Percentiles rank a stretch among this genome's conserved stretches.
phyloP scores from a whole-genome alignment of 2,797 vertebrate genomes.

The Sebastes matsubarae region DNA sequence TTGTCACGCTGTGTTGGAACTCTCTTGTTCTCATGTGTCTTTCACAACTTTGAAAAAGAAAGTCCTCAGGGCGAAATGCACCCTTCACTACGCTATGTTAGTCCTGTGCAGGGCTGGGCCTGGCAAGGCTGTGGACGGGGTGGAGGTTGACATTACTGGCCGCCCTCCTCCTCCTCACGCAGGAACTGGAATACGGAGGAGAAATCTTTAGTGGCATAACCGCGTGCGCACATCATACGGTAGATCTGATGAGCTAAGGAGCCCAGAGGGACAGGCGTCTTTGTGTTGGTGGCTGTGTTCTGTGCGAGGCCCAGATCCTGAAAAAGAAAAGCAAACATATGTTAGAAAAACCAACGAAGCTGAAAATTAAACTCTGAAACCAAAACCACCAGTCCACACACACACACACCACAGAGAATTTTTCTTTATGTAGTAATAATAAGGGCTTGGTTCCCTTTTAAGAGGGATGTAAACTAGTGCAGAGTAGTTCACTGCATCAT shows the following conservation, averaged over 20 bases:
- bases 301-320: slow-evolving; percentile 96
- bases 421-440: slow-evolving; percentile 36
- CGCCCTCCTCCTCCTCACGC: slow-evolving; percentile 87
- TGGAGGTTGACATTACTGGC: slow-evolving; percentile 64
- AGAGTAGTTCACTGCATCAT: slow-evolving; percentile 9
- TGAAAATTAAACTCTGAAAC: slow-evolving; percentile 42
- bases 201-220: slow-evolving; percentile 97
- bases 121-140: slow-evolving; percentile 61
- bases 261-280: slow-evolving; percentile 91
- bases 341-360: slow-evolving; percentile 29
- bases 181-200: slow-evolving; percentile 98
- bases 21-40: slow-evolving; percentile 24
- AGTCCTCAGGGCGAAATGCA: slow-evolving; percentile 49
- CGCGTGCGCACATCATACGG: slow-evolving; percentile 96
- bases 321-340: slow-evolving; percentile 40
- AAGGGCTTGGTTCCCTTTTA: slow-evolving; percentile 12
- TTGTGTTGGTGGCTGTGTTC: slow-evolving; percentile 94
- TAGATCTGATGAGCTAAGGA: slow-evolving; percentile 96
- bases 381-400: slow-evolving; percentile 43
- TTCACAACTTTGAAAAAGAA: slow-evolving; percentile 41
- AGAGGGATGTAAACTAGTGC: slow-evolving; percentile 13
- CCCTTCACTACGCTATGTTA: slow-evolving; percentile 44
- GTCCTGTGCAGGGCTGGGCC: slow-evolving; percentile 54
- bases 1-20: slow-evolving; percentile 23
- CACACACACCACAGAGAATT: slow-evolving; percentile 13